Base-by-base conservation (phyloP, 1,140 invertebrate species). In the Agrypnia vestita region DNA sequence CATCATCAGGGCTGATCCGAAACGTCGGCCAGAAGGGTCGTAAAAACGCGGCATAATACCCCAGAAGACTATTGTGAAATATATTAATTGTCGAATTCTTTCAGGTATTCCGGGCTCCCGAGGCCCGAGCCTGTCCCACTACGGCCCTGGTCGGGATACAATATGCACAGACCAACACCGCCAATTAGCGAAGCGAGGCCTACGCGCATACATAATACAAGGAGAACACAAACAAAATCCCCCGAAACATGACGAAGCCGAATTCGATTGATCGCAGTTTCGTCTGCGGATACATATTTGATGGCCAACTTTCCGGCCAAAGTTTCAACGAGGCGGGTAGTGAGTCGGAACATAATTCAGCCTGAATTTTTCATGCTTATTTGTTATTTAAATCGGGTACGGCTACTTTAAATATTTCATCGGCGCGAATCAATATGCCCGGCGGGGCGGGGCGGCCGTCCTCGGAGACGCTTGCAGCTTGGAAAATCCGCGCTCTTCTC, bases 371-470 rank as follows among this genome's bases (percentile, higher is more conserved):
- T 69, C 44, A 69, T 69, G 64, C 64, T 49, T 17, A 69, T 46
- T 47, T 69, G 64, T 69, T 69, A 69, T 69, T 69, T 69, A 69
- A 69, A 69, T 69, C 64, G 64, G 44, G 15, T 49, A 69, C 64
- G 64, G 64, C 43, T 69, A 21, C 12, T 69, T 69, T 69, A 69
- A 69, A 69, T 69, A 69, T 69, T 69, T 49, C 46, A 69, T 47
- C 46, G 62, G 44, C 44, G 44, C 15, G 21, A 69, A 69, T 69
- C 64, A 47, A 69, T 69, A 69, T 17, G 44, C 1, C 46, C 64
- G 64, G 43, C 61, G 13, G 15, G 15, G 15, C 0, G 3, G 13
- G 15, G 55, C n/a, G 15, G 55, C 55, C 55, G 11, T 19, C 7
- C n/a, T 15, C 17, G 21, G 17, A 56, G n/a, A 19, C n/a, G 53